Evolutionary conservation across 1,140 invertebrate genomes (phyloP).

Genomic region (Dendrolimus kikuchii): DNA sequence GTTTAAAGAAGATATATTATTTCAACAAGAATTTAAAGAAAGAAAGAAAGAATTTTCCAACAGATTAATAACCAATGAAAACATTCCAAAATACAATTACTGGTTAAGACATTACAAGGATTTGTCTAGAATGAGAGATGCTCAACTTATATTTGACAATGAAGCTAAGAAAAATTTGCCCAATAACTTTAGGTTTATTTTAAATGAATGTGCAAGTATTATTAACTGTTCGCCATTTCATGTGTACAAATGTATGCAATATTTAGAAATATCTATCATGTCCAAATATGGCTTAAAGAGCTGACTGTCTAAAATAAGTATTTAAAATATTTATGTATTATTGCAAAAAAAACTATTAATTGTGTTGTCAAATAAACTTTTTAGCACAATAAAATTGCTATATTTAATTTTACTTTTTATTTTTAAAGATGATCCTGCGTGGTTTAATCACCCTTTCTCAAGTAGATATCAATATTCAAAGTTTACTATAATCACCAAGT

Average conservation of each 20-base stretch:
- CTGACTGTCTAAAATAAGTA: too few species aligned
- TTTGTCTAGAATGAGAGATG: slow-evolving; percentile 6
- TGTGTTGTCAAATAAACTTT: too few species aligned
- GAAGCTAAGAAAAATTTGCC: slow-evolving; percentile 40
- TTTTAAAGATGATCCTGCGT: too few species aligned
- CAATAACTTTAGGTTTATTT: slow-evolving; percentile 38
- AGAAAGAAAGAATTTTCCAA: slow-evolving; percentile 15
- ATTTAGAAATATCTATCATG: slow-evolving; percentile 21
- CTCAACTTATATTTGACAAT: slow-evolving; percentile 30
- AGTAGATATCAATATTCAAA: too few species aligned
- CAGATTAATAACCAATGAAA: slow-evolving; percentile 13
- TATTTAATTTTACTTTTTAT: too few species aligned
- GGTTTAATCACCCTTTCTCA: too few species aligned
- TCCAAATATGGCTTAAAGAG: too few species aligned
- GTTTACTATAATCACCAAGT: too few species aligned
- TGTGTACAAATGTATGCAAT: slow-evolving; percentile 36
- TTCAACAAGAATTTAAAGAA: neutral
- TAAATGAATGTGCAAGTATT: slow-evolving; percentile 37
- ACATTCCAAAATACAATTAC: slow-evolving; percentile 27
- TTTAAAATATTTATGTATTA: too few species aligned
- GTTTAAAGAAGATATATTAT: slow-evolving; percentile 19
- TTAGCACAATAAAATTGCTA: too few species aligned
- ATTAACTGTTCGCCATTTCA: slow-evolving; percentile 25
- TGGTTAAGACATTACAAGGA: slow-evolving; percentile 34
- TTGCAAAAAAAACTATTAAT: too few species aligned